A percentile compares a stretch with the other conserved stretches of the same genome.
Conservation (phyloP, 2,113 vertebrate genomes). For the Clarias batrachus region DNA sequence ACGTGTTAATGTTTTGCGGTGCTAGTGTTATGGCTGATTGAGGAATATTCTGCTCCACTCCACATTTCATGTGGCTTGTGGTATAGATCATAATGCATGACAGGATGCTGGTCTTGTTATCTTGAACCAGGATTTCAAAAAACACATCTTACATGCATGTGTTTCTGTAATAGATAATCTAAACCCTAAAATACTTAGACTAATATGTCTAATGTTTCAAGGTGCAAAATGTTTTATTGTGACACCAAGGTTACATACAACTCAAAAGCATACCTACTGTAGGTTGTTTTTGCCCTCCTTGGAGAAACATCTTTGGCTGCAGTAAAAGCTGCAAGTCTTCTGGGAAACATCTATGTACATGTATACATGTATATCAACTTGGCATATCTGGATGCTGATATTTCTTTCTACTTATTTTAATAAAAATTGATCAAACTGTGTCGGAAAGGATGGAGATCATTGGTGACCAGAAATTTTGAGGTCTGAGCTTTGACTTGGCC, state of each 20-base stretch:
- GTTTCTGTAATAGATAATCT: neutral
- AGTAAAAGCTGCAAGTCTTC: neutral
- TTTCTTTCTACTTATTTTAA: neutral
- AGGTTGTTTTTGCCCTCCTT: neutral
- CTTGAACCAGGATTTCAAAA: constrained; percentile 1
- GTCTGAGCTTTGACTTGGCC: neutral
- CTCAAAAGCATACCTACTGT: neutral
- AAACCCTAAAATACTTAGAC: neutral
- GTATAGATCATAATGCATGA: neutral
- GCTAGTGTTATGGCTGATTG: too few relatives aligned
- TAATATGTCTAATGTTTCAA: neutral
- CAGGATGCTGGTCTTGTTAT: neutral
- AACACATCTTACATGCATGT: neutral
- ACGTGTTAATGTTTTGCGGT: too few relatives aligned
- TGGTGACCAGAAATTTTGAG: neutral
- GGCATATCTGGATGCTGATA: neutral
- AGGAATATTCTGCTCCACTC: neutral
- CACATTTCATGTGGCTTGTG: neutral
- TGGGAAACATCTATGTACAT: neutral
- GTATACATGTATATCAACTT: neutral
- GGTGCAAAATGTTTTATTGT: neutral
- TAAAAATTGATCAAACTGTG: neutral
- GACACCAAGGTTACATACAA: neutral
- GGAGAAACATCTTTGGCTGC: neutral
- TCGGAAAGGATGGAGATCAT: neutral